Base-by-base conservation (phyloP, 2,797 vertebrate genomes). In the Tolypeutes matacus region DNA sequence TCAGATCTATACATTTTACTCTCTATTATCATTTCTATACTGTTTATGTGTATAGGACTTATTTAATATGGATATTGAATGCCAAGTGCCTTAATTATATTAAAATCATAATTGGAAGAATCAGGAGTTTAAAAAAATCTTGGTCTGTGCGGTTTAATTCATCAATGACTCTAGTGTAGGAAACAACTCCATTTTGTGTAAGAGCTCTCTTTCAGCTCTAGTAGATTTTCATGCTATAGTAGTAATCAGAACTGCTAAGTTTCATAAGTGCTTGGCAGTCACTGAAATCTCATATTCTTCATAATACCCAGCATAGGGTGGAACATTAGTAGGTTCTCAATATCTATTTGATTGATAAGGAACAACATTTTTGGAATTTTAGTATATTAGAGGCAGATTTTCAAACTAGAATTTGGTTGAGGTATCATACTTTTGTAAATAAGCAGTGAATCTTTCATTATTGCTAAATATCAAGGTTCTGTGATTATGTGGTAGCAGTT, bases 61-160 rank as follows among this genome's bases (percentile, higher is more conserved):
- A 84, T 62, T 84, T 89, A 53, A 62, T 96, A 46, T 85, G 67
- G 76, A 89, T 17, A 64, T n/a, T 89, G 53, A 94, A 77, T 94
- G 77, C 31, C 85, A 95, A 42, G 60, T 86, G 60, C 80, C 34
- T n/a, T 75, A 69, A 56, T 83, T 94, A 70, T 12, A 72, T 85
- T 93, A 60, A 49, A 92, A 14, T 83, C 21, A 46, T 78, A 75
- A 82, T 15, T 56, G 69, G 82, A 82, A 94, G 84, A 93, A 95
- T 21, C 25, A 23, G 78, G 62, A 94, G 46, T 91, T 81, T 12
- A 0, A 73, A 39, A 70, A 76, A 81, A 56, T 27, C 34, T 86
- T 81, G 34, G 36, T 72, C 29, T 56, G 7, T 80, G 23, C 56
- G 5, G 39, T 77, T 2, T 75, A 15, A 76, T 90, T 39, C 77